phyloP scores from a whole-genome alignment of 2,113 vertebrate species.

The Grantiella picta region DNA sequence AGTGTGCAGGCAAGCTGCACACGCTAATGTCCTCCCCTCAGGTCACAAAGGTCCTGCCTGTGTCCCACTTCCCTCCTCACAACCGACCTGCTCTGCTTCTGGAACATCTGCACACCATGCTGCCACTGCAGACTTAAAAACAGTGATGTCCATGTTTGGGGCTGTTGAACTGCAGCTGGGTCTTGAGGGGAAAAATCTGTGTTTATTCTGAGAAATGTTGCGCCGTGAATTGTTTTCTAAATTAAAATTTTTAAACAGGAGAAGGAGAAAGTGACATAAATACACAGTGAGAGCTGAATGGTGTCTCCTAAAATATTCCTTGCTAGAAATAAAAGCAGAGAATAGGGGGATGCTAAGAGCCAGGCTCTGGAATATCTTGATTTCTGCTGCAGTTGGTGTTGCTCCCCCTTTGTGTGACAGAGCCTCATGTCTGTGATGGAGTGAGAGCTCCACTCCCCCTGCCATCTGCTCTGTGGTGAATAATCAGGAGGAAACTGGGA shows the following conservation, averaged over 20 bases:
- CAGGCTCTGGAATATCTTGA: background rate
- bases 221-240: background rate
- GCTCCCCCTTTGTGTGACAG: background rate
- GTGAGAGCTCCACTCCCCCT: constrained; percentile 29
- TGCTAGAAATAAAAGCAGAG: background rate
- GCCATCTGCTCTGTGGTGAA: constrained; percentile 54
- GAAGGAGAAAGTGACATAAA: background rate
- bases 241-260: background rate
- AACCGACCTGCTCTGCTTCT: background rate
- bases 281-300: background rate
- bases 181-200: background rate
- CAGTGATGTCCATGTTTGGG: background rate
- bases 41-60: background rate
- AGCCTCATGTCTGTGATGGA: background rate
- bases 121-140: background rate
- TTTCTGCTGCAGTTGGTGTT: background rate
- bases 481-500: background rate
- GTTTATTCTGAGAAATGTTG: background rate
- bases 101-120: background rate
- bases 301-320: background rate
- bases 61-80: background rate
- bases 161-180: background rate
- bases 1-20: background rate
- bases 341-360: background rate
- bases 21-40: background rate